phyloP scores from a whole-genome alignment of 2,888 invertebrate species.

The Gnatocerus cornutus region DNA sequence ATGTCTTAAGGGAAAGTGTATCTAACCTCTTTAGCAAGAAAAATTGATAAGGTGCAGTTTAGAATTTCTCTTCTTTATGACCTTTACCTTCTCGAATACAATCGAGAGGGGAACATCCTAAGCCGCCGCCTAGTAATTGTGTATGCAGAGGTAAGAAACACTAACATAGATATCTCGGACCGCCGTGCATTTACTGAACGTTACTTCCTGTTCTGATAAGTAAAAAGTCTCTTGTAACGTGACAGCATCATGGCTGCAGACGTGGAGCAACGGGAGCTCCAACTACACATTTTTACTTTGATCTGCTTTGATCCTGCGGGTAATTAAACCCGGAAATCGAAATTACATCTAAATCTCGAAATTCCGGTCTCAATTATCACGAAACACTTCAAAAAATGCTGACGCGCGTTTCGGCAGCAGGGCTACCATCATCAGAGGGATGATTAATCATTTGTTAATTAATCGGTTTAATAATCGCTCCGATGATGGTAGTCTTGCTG shows the following conservation, averaged over 20 bases:
- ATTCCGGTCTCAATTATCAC: too few species aligned
- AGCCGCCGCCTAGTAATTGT: conserved; percentile 38
- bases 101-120: conserved; percentile 38
- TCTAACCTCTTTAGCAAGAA: not conserved
- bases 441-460: too few species aligned
- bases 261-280: conserved; percentile 1
- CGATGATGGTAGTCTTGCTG: too few species aligned
- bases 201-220: conserved; percentile 63
- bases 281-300: too few species aligned
- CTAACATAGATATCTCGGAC: conserved; percentile 60
- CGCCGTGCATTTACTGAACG: conserved; percentile 48
- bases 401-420: too few species aligned
- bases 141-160: conserved; percentile 57
- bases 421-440: too few species aligned
- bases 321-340: too few species aligned
- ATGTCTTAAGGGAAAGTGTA: not conserved
- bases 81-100: conserved; percentile 34
- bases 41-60: conserved; percentile 26
- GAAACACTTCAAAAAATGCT: too few species aligned
- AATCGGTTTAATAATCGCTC: too few species aligned
- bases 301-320: too few species aligned
- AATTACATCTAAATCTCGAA: too few species aligned
- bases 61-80: conserved; percentile 33
- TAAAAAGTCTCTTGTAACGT: conserved; percentile 53
- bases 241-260: conserved; percentile 1